These are phyloP conservation scores for Drosophila pachea DNA, from an alignment of 1,140 invertebrate genomes.

Conservation along the genomic window DNA sequence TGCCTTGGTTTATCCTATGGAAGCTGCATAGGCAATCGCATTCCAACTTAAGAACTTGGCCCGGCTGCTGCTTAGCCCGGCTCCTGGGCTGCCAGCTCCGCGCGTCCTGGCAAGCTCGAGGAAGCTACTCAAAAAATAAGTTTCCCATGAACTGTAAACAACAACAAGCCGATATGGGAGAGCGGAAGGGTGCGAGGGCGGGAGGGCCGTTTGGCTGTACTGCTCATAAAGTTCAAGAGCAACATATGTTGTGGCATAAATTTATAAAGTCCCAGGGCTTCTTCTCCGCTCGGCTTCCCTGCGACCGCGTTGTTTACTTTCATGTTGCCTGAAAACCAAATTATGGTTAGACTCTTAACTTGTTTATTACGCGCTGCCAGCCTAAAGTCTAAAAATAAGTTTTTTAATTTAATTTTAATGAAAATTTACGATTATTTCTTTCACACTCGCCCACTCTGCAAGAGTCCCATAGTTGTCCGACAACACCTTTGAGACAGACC, in stretches of 20 bases:
- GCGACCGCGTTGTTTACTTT: conserved; percentile 43
- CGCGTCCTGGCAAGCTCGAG: conserved; percentile 56
- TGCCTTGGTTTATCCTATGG: conserved; percentile 1
- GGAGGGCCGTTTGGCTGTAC: conserved; percentile 4
- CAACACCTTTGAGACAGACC: neutral
- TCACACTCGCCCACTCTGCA: conserved; percentile 47
- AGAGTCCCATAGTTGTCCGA: conserved; percentile 12
- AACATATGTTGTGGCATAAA: conserved; percentile 73
- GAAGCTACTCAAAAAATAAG: conserved; percentile 71
- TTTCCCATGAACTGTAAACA: conserved; percentile 45
- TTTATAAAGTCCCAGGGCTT: conserved; percentile 53
- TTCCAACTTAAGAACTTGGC: conserved; percentile 46
- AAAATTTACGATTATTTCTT: conserved; percentile 73
- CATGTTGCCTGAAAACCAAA: conserved; percentile 62
- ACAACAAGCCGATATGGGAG: conserved; percentile 37
- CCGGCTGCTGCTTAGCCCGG: conserved; percentile 57
- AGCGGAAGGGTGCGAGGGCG: neutral
- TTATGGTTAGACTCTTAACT: conserved; percentile 77
- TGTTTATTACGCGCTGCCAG: conserved; percentile 62
- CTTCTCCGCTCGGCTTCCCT: conserved; percentile 1
- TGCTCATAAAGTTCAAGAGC: conserved; percentile 56
- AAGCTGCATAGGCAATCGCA: conserved; percentile 30
- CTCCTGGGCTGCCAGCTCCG: too few relatives aligned
- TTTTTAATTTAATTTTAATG: conserved; percentile 77
- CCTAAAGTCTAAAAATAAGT: conserved; percentile 48